Percentiles rank a stretch among this genome's conserved stretches.
These are phyloP conservation scores for Hydraecia micacea DNA, from an alignment of 2,888 invertebrate genomes.

Conservation along the genomic window DNA sequence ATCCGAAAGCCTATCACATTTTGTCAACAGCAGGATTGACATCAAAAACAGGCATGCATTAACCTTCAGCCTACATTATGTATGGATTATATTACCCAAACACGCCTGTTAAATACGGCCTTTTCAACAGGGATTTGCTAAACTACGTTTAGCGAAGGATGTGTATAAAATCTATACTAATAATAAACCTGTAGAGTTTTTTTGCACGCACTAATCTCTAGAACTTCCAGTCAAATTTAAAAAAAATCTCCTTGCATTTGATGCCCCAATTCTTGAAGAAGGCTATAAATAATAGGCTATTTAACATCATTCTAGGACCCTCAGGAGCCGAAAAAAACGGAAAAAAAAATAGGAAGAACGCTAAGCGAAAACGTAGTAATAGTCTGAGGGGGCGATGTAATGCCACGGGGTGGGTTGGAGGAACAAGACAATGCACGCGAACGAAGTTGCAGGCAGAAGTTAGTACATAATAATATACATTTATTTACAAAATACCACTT, in stretches of 20 bases:
- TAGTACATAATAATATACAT: background rate
- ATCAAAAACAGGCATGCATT: constrained; percentile 23
- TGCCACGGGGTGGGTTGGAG: background rate
- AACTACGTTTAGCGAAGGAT: background rate
- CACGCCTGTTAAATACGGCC: constrained; percentile 12
- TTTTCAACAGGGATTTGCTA: background rate
- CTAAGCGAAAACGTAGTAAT: background rate
- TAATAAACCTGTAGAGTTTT: background rate
- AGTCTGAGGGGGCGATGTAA: background rate
- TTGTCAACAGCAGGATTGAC: constrained; percentile 15
- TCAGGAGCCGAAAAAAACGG: background rate
- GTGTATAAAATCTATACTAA: background rate
- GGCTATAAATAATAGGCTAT: background rate
- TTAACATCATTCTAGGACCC: background rate
- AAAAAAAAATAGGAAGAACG: background rate
- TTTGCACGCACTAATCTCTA: background rate
- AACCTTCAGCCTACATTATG: constrained; percentile 25
- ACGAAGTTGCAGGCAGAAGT: background rate
- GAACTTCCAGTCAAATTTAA: background rate
- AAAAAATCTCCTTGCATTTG: background rate
- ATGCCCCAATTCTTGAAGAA: background rate
- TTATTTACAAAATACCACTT: background rate
- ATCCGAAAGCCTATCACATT: constrained; percentile 11
- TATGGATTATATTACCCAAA: constrained; percentile 22
- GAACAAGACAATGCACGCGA: background rate